Evolutionary conservation across 2,888 invertebrate genomes (phyloP).

Genomic region (Pherbina coryleti): DNA sequence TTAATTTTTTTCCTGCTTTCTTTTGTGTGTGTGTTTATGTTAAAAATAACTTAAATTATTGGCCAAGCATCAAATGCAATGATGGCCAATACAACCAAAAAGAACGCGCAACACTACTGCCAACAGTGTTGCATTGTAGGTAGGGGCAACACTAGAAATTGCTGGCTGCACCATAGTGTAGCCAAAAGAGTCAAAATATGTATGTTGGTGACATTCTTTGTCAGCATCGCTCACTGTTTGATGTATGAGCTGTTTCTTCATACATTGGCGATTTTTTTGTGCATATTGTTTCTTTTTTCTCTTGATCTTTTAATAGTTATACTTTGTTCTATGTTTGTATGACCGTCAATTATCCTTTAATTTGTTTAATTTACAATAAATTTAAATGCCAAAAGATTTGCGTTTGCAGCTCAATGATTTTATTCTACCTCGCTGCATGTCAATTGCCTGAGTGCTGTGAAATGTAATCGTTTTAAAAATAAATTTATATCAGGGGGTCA

Average conservation of each 20-base stretch:
- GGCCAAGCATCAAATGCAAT: constrained; percentile 49
- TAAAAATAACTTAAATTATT: constrained; percentile 49
- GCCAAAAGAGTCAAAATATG: constrained; percentile 13
- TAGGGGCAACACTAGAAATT: too few species aligned
- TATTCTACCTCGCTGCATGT: neutral
- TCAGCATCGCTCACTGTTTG: neutral
- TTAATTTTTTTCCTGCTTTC: neutral
- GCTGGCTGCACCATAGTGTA: neutral
- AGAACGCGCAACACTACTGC: neutral
- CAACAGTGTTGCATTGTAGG: too few species aligned
- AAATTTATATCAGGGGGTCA: constrained; percentile 44
- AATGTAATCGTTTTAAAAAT: constrained; percentile 27
- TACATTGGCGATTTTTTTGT: neutral
- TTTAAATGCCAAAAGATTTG: constrained; percentile 30
- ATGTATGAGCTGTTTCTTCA: neutral
- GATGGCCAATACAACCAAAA: neutral
- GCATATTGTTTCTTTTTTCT: constrained; percentile 51
- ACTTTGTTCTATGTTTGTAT: constrained; percentile 54
- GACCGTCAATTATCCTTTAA: constrained; percentile 66
- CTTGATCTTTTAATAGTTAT: constrained; percentile 47
- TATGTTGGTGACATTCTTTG: constrained; percentile 58
- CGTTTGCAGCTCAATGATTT: constrained; percentile 28
- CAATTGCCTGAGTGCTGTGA: neutral
- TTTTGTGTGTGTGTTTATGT: neutral
- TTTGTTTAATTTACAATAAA: constrained; percentile 2